A percentile compares a stretch with the other conserved stretches of the same genome.
phyloP scores from a whole-genome alignment of 2,113 vertebrate genomes.

The Eubucco bourcierii region DNA sequence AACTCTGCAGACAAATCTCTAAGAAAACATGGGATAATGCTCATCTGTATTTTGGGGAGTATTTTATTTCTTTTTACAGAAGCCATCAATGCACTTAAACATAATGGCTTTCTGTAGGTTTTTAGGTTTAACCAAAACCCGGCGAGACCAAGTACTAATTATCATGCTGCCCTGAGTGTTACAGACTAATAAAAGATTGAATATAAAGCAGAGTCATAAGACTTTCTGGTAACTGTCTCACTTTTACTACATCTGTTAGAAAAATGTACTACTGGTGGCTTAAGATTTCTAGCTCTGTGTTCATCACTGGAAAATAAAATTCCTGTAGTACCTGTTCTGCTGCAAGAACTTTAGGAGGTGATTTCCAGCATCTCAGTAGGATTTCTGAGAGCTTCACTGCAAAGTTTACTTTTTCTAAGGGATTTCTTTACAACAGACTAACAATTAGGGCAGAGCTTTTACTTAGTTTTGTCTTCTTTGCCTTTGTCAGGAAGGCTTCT shows the following conservation, averaged over 20 bases:
- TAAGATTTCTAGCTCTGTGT: slow-evolving; percentile 13
- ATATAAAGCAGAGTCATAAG: slow-evolving; percentile 16
- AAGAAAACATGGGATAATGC: slow-evolving; percentile 59
- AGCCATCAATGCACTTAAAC: slow-evolving; percentile 37
- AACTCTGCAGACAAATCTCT: slow-evolving; percentile 56
- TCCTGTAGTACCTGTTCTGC: neutral
- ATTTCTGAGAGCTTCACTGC: slow-evolving; percentile 20
- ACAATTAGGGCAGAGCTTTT: slow-evolving; percentile 8
- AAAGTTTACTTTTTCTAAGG: slow-evolving; percentile 27
- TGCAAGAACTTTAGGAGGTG: slow-evolving; percentile 21
- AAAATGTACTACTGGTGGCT: slow-evolving; percentile 12
- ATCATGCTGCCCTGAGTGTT: slow-evolving; percentile 36
- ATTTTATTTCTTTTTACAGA: slow-evolving; percentile 36
- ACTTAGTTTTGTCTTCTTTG: neutral
- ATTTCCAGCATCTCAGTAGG: slow-evolving; percentile 40
- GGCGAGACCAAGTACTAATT: slow-evolving; percentile 52
- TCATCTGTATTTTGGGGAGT: slow-evolving; percentile 4
- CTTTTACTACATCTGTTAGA: neutral
- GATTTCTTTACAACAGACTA: slow-evolving; percentile 28
- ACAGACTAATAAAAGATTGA: slow-evolving; percentile 33
- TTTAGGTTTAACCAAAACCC: slow-evolving; percentile 5
- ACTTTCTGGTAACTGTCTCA: slow-evolving; percentile 6
- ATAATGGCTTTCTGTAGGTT: slow-evolving; percentile 24
- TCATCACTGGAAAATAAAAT: slow-evolving; percentile 33
- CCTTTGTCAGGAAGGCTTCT: neutral